These are phyloP conservation scores for Chloroceryle amazona DNA, from an alignment of 2,797 vertebrate species.

Conservation along the genomic window DNA sequence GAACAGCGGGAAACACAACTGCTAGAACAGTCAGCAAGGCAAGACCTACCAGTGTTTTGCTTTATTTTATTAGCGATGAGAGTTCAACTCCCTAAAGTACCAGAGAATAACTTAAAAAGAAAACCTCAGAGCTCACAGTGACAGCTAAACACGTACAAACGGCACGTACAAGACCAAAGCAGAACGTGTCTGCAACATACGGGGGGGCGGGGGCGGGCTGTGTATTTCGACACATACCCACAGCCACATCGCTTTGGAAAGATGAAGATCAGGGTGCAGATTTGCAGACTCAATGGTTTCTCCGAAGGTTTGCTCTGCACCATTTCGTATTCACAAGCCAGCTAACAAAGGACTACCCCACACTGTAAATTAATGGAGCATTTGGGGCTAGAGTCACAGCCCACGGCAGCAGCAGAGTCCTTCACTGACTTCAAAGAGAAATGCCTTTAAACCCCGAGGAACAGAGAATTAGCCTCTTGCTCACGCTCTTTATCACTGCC, in stretches of 20 bases:
- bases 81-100: neutral
- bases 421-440: neutral
- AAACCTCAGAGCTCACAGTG: neutral
- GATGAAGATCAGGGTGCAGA: neutral
- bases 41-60: neutral
- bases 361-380: neutral
- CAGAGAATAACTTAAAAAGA: conserved; percentile 10
- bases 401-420: neutral
- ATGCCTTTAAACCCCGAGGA: neutral
- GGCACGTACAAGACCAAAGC: neutral
- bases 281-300: neutral
- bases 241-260: neutral
- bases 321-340: neutral
- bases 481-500: neutral
- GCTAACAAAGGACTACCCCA: neutral
- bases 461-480: neutral
- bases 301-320: neutral
- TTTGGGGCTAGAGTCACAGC: neutral
- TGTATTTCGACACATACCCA: neutral
- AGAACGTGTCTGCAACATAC: neutral
- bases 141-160: neutral
- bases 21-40: conserved; percentile 28
- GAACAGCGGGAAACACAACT: conserved; percentile 11
- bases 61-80: conserved; percentile 32
- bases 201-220: neutral